Evolutionary conservation across 23 tunicate genomes (phyloP).

Genomic region (Oikopleura dioica): DNA sequence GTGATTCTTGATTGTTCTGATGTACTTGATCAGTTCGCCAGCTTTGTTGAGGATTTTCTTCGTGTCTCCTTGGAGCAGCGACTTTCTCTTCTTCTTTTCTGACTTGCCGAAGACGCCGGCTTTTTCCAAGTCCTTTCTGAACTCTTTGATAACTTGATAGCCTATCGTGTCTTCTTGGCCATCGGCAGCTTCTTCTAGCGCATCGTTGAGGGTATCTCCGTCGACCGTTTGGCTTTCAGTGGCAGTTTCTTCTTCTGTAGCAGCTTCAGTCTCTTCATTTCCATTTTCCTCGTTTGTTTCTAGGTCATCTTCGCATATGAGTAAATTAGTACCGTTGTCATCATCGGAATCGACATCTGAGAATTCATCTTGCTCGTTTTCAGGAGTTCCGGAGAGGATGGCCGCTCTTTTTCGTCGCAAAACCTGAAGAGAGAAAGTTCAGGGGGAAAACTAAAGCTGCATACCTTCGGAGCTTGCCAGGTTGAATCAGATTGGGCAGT

Average conservation of each 20-base stretch:
- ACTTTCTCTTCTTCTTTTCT: background rate
- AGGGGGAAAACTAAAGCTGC: too few species aligned
- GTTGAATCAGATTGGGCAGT: background rate
- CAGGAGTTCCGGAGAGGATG: background rate
- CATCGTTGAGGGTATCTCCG: too few species aligned
- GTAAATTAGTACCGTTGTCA: too few species aligned
- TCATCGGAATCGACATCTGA: too few species aligned
- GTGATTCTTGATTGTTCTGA: constrained; percentile 42
- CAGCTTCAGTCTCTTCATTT: background rate
- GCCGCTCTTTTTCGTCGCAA: constrained; percentile 6
- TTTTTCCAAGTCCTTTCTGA: background rate
- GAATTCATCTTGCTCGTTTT: background rate
- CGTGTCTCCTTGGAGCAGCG: background rate
- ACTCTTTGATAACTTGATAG: background rate
- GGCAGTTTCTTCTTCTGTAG: background rate
- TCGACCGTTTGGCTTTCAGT: background rate
- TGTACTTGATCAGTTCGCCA: constrained; percentile 13
- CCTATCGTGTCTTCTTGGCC: constrained; percentile 8
- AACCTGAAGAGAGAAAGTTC: too few species aligned
- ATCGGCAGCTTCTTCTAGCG: too few species aligned
- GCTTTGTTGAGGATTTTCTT: constrained; percentile 5
- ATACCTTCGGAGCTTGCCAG: constrained; percentile 9
- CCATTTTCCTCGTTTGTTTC: background rate
- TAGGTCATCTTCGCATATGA: too few species aligned
- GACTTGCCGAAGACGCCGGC: background rate